Base-by-base conservation (phyloP, 2,888 invertebrate species). In the Microctonus brassicae region DNA sequence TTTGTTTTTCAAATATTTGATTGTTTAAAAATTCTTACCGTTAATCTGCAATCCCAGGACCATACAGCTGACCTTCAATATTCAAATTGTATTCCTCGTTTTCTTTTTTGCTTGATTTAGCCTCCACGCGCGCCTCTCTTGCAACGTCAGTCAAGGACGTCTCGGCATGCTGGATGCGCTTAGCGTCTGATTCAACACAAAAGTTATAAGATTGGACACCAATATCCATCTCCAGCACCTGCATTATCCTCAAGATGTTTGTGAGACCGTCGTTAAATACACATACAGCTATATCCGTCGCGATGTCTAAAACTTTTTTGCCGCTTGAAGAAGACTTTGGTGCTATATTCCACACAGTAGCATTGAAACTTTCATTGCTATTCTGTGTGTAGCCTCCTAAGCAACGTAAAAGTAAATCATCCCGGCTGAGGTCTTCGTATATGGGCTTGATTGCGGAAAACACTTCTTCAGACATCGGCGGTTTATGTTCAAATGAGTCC, bases 1-100 rank as follows among this genome's bases (percentile, higher is more conserved):
- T n/a, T n/a, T n/a, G n/a, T n/a, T n/a, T n/a, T n/a, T n/a, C n/a
- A n/a, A n/a, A n/a, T n/a, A n/a, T n/a, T 63, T 47, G 42, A 29
- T 47, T 52, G 66, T 57, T 39, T 47, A 69, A 63, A 26, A 61
- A 29, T 6, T 6, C 11, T 3, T 42, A 42, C 42, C 11, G 2
- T 73, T 65, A 74, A 69, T 74, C 72, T 39, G 73, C 71, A 70
- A 76, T 76, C 63, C 75, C 74, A 69, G 76, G 68, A 68, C 72
- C 72, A 73, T 73, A 76, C 63, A 74, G 62, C 62, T 71, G 62
- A 42, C 74, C 72, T 70, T 75, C 72, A 34, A 55, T 42, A 72
- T 61, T 62, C 63, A 69, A 71, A 47, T 68, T 73, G 2, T 47
- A n/a, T 3, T 73, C 70, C n/a, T 66, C 36, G 36, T 67, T 29